Evolutionary conservation across 37 sponge, comb jelly and placozoan genomes (phyloP), one percentile per base, ranked within the genome.

Genomic region (Cladorhizidae sp.): DNA sequence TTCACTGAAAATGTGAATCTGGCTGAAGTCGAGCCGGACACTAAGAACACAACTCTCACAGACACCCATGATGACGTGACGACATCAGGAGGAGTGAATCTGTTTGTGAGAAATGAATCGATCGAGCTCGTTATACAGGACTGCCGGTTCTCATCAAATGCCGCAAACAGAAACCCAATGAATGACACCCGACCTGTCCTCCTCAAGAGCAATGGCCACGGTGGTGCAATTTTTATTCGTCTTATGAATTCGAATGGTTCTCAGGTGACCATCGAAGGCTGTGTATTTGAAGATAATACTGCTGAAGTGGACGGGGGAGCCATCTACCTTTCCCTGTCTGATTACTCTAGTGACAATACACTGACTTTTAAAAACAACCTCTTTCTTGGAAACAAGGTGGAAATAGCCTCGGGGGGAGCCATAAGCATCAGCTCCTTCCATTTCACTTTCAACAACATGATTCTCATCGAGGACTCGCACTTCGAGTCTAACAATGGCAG

Each of bases 231-330:
- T 1, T 31, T 88, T 2, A 75, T 92, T n/a, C 51, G 74, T 25
- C 65, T 87, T 1, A 61, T 73, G 14, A 56, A 36, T 7, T 70
- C 64, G 28, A 8, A 38, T 23, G 33, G 65, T 12, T 83, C 85
- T 12, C 14, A 28, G 18, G 40, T 92, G 37, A 31, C 40, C 3
- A 84, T 92, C 45, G 59, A 31, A 8, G 57, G 85, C 50, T 62
- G 57, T 22, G 8, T 18, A 6, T 92, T 92, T 45, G 25, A 52
- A 12, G n/a, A 67, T 54, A 92, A 92, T 40, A 11, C 49, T 2
- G 93, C 93, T 17, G 54, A 92, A 32, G 78, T 92, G 21, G 93
- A 92, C 31, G 93, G 93, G 12, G 93, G 78, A 23, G 89, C 77
- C 2, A 41, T 92, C 21, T 92, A 85, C 41, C 26, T 92, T 6